A percentile compares a stretch with the other conserved stretches of the same genome.
Conservation (phyloP, 2,888 invertebrate genomes). For the Gastracanthus pulcherrimus region DNA sequence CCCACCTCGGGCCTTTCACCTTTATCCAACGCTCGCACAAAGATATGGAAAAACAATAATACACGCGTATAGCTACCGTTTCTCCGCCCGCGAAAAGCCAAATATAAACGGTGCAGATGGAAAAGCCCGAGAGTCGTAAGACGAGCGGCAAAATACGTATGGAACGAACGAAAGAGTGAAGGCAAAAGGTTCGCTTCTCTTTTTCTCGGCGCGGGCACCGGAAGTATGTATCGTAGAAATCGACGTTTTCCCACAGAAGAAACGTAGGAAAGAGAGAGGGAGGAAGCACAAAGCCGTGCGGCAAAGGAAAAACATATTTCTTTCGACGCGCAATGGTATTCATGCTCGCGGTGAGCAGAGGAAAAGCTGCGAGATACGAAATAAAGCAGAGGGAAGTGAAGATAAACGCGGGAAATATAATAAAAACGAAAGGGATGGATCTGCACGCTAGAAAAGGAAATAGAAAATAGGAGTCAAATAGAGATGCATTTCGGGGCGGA, state of each 20-base stretch:
- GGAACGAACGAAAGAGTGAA: no score
- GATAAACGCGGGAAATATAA: slow-evolving; percentile 41
- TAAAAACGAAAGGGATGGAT: slow-evolving; percentile 14
- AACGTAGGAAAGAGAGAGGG: background rate
- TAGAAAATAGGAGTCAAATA: slow-evolving; percentile 32
- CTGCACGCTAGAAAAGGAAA: slow-evolving; percentile 30
- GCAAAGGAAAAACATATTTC: slow-evolving; percentile 35
- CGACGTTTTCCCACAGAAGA: slow-evolving; percentile 18
- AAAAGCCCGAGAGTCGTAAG: slow-evolving; percentile 7
- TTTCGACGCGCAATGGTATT: background rate
- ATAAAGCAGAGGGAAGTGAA: slow-evolving; percentile 35
- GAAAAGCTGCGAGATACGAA: background rate
- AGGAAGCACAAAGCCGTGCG: background rate
- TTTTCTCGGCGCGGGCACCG: background rate
- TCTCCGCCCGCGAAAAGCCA: slow-evolving; percentile 2
- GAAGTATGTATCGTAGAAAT: slow-evolving; percentile 15
- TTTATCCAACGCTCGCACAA: no score
- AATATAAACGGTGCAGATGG: slow-evolving; percentile 24
- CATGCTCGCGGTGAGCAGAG: background rate
- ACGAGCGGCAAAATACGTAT: background rate
- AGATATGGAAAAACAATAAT: slow-evolving; percentile 33
- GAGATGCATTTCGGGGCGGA: slow-evolving; percentile 42
- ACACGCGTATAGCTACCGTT: background rate
- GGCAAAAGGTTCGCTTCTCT: background rate
- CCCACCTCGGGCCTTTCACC: background rate